A percentile compares a stretch with the other conserved stretches of the same genome.
Evolutionary conservation across 2,797 vertebrate species (phyloP).

Genomic region (Sarcophilus harrisii): DNA sequence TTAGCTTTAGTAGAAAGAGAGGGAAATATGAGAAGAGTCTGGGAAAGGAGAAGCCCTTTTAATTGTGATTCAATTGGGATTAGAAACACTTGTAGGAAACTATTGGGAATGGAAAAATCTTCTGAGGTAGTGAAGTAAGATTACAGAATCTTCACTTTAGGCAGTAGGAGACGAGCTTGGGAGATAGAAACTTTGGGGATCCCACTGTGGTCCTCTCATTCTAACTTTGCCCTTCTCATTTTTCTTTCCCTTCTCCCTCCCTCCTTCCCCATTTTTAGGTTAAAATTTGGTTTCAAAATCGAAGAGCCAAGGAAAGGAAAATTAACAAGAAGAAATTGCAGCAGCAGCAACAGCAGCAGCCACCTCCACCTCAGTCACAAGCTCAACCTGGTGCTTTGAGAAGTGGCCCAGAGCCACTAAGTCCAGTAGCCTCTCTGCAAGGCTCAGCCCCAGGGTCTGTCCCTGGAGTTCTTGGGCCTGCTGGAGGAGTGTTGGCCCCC

Average conservation of each 20-base stretch:
- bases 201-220: not conserved
- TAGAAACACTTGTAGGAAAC: not conserved
- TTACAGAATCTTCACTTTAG: not conserved
- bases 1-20: too few species aligned
- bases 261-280: constrained; percentile 79
- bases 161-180: not conserved
- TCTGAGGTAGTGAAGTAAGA: too few species aligned
- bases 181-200: too few species aligned
- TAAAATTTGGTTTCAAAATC: constrained; percentile 91
- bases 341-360: constrained; percentile 76
- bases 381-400: constrained; percentile 78
- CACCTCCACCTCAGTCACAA: not conserved
- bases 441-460: constrained; percentile 73
- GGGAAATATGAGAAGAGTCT: not conserved
- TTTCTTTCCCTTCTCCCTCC: not conserved
- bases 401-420: constrained; percentile 81
- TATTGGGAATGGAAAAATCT: not conserved
- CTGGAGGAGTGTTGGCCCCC: constrained; percentile 72
- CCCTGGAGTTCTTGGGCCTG: constrained; percentile 73
- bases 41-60: not conserved
- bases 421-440: constrained; percentile 83
- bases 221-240: not conserved
- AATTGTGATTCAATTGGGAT: not conserved
- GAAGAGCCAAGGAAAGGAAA: constrained; percentile 89
- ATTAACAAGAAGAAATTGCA: constrained; percentile 89